Conservation (phyloP, 2,797 vertebrate genomes). For the Cebuella pygmaea region DNA sequence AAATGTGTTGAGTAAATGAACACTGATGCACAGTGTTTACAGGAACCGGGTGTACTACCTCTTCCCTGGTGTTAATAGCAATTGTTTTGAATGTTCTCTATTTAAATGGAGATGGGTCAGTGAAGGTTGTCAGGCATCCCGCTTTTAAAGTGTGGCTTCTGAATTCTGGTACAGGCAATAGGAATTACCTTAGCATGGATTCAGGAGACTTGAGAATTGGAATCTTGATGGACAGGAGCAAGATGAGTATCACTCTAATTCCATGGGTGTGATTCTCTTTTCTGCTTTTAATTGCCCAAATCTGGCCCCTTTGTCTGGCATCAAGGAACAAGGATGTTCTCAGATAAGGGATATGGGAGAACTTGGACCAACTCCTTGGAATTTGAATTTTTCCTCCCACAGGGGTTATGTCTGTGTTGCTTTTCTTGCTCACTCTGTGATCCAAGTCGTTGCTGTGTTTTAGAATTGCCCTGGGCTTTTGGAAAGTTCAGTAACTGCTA, state of each 20-base stretch:
- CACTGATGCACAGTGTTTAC: not conserved
- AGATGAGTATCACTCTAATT: not conserved
- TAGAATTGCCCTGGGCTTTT: constrained; percentile 24
- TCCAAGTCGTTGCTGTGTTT: not conserved
- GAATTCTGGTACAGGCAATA: not conserved
- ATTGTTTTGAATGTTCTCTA: not conserved
- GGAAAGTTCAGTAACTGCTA: not conserved
- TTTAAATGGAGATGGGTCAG: not conserved
- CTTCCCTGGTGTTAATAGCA: not conserved
- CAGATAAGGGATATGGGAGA: not conserved
- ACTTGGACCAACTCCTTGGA: not conserved
- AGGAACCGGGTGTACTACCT: not conserved
- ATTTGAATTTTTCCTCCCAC: not conserved
- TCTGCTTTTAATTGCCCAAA: not conserved
- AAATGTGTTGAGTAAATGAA: not conserved
- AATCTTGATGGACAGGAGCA: not conserved
- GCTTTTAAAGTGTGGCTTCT: not conserved
- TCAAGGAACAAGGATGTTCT: not conserved
- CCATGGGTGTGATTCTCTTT: not conserved
- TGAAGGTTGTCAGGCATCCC: not conserved
- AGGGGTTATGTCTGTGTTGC: not conserved
- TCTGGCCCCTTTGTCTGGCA: not conserved
- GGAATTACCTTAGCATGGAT: not conserved
- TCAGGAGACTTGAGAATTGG: not conserved
- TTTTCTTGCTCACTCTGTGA: not conserved